Evolutionary conservation across 2,797 vertebrate species (phyloP), one percentile per base, ranked within the genome.

Genomic region (Melanotaenia trifasciata): DNA sequence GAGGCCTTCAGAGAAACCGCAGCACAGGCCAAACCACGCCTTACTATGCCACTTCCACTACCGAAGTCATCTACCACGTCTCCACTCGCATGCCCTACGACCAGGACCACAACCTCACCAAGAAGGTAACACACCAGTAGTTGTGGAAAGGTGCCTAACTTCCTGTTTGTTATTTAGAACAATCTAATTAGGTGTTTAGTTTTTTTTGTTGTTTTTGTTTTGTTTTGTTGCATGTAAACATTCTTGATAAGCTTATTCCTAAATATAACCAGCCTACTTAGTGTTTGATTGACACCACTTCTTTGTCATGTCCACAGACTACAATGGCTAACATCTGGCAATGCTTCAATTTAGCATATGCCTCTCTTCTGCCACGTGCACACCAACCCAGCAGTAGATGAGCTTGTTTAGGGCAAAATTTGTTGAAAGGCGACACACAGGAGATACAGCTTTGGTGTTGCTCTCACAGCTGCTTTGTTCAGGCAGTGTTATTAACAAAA

Each of bases 11-110:
- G 81, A 96, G 95, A 92, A 99, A 99, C 86, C 97, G 95, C 88
- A 99, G 98, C 87, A 99, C 98, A 66, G 98, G 98, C 56, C 87
- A 97, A 86, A 98, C 96, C 79, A 97, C 97, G 66, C 97, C 97
- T 0, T 99, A 99, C 92, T 99, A 97, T 81, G 96, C 98, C 95
- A 99, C 97, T 70, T 99, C 98, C 78, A 98, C 97, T 18, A 97
- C 97, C 6, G 98, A 99, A 94, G 97, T 97, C 65, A 96, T 99
- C 94, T 99, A 97, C 92, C 98, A 99, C 53, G 97, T 99, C 18
- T 99, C 98, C 84, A 99, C 98, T 50, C 96, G 98, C 92, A 99
- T 99, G 97, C 96, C 97, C 76, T 97, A 97, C 30, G 98, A 99
- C 92, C 97, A 97, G 35, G 98, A 98, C 91, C 97, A 98, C 84